These are phyloP conservation scores for Lasioglossum figueresi DNA, from an alignment of 2,888 invertebrate species.

Conservation along the genomic window DNA sequence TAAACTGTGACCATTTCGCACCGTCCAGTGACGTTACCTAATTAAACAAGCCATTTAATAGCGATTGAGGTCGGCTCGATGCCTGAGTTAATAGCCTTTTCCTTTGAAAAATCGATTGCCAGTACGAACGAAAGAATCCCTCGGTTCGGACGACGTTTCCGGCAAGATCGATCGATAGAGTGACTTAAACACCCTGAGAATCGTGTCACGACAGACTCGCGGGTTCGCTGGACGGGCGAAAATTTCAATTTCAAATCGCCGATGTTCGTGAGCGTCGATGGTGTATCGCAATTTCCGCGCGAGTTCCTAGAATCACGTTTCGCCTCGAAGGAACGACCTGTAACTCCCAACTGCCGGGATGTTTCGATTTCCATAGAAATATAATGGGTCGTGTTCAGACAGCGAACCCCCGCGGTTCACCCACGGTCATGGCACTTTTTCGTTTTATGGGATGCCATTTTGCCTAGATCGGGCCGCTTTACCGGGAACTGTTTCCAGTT, in stretches of 20 bases:
- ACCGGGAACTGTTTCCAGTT: not conserved
- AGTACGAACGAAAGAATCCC: not conserved
- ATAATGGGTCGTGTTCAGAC: not conserved
- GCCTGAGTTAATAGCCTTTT: not conserved
- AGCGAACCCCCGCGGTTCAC: not conserved
- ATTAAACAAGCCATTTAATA: not conserved
- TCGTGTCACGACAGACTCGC: not conserved
- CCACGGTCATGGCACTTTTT: not conserved
- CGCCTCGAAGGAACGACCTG: not conserved
- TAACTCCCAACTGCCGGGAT: not conserved
- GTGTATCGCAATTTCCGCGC: not conserved
- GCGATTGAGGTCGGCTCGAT: not conserved
- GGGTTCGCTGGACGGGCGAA: not conserved
- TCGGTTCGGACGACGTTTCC: not conserved
- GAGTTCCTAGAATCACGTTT: not conserved
- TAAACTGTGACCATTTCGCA: not conserved
- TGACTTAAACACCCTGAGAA: not conserved
- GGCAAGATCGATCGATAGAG: not conserved
- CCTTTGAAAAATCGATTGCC: not conserved
- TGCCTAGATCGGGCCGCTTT: not conserved
- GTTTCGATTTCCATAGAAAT: not conserved
- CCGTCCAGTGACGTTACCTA: not conserved
- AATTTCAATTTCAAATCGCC: constrained; percentile 26
- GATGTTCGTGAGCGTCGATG: not conserved
- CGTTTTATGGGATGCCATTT: not conserved